phyloP scores from a whole-genome alignment of 1,140 invertebrate genomes.

The Saccostrea glomerata region DNA sequence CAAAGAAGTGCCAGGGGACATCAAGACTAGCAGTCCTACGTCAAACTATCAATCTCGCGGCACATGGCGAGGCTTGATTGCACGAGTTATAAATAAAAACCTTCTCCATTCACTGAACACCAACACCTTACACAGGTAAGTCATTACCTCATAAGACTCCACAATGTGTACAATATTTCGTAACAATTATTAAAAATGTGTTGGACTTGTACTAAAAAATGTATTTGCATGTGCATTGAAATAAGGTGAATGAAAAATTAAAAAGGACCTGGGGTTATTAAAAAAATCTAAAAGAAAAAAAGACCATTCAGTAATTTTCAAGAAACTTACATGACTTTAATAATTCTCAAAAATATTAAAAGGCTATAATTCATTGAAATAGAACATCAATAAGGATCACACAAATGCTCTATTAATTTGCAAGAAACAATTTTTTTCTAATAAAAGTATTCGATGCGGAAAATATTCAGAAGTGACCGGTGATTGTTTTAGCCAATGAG shows the following conservation, averaged over 20 bases:
- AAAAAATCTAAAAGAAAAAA: too few species aligned
- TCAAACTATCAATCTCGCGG: neutral
- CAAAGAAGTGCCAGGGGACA: neutral
- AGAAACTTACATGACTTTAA: too few species aligned
- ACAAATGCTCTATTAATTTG: too few species aligned
- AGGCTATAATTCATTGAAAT: too few species aligned
- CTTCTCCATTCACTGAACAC: neutral
- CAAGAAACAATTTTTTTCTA: neutral
- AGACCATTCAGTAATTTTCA: too few species aligned
- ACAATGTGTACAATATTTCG: neutral
- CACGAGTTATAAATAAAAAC: conserved; percentile 15
- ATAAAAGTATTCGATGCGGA: neutral
- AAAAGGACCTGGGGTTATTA: too few species aligned
- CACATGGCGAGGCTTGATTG: neutral
- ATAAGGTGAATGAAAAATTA: neutral
- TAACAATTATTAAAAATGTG: neutral
- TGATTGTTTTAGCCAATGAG: neutral
- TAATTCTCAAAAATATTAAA: too few species aligned
- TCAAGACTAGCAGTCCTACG: neutral
- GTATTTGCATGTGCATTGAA: neutral
- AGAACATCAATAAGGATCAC: too few species aligned
- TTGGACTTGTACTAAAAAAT: neutral
- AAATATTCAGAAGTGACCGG: neutral
- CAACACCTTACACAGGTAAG: conserved; percentile 9
- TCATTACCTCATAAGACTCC: neutral